phyloP scores from a whole-genome alignment of 2,888 invertebrate species.

The Eupeodes latifasciatus region DNA sequence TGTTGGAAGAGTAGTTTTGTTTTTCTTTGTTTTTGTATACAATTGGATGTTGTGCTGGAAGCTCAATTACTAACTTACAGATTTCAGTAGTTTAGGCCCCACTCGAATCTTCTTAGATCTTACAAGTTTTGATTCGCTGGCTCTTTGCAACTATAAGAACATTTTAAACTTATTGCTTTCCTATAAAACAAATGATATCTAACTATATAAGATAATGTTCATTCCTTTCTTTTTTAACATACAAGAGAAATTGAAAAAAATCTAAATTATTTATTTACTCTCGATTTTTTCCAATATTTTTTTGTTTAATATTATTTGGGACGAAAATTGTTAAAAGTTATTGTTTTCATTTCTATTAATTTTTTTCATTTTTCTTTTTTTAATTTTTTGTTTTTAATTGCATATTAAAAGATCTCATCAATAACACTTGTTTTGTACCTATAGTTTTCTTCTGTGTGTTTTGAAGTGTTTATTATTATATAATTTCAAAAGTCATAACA shows the following conservation, averaged over 20 bases:
- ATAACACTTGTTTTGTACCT: conserved; percentile 3
- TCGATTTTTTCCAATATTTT: background rate
- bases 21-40: too few relatives aligned
- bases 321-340: conserved; percentile 66
- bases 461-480: background rate
- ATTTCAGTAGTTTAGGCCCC: too few relatives aligned
- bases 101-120: too few relatives aligned
- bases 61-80: too few relatives aligned
- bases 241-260: conserved; percentile 33
- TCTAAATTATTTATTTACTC: conserved; percentile 33
- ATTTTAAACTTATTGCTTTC: too few relatives aligned
- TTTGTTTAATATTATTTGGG: conserved; percentile 22
- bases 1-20: too few relatives aligned
- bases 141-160: too few relatives aligned
- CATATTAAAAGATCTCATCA: conserved; percentile 32
- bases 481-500: background rate
- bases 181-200: too few relatives aligned
- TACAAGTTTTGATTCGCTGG: too few relatives aligned
- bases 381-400: conserved; percentile 33
- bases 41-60: too few relatives aligned
- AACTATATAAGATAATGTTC: background rate
- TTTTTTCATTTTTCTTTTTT: background rate
- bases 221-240: conserved; percentile 18
- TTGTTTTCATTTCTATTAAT: conserved; percentile 16
- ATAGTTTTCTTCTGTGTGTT: conserved; percentile 7